Percentiles rank a stretch among this genome's conserved stretches.
Conservation (phyloP, 2,888 invertebrate genomes). For the Thecophora atra region DNA sequence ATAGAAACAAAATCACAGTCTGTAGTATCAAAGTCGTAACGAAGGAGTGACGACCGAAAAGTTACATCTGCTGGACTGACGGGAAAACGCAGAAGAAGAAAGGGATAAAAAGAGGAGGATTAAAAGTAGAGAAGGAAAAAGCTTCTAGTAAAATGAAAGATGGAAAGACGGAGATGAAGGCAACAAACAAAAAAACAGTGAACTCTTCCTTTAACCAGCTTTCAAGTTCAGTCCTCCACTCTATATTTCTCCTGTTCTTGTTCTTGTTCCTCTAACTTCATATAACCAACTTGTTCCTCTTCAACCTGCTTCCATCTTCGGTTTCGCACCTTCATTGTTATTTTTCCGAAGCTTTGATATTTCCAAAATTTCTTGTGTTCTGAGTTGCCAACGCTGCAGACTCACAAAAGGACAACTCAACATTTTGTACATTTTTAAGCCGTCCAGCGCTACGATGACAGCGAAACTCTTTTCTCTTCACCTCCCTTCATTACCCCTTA, state of each 20-base stretch:
- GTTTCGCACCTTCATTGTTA: background rate
- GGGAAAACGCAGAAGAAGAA: too few relatives aligned
- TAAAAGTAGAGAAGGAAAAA: too few relatives aligned
- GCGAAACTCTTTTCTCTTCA: background rate
- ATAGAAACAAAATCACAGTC: background rate
- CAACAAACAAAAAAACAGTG: too few relatives aligned
- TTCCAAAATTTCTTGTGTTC: background rate
- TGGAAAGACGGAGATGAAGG: too few relatives aligned
- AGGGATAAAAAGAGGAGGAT: too few relatives aligned
- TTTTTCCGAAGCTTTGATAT: background rate
- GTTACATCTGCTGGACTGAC: too few relatives aligned
- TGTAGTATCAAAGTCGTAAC: background rate
- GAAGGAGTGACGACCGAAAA: background rate
- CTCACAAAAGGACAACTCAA: background rate
- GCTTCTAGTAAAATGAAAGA: too few relatives aligned
- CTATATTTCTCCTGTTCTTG: background rate
- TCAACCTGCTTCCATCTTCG: background rate
- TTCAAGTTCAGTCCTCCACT: background rate
- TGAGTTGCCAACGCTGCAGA: background rate
- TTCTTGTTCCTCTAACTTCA: conserved; percentile 6
- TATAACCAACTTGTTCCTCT: background rate
- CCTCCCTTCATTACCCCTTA: background rate
- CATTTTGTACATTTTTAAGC: background rate
- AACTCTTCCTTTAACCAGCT: too few relatives aligned
- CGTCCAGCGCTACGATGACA: background rate